phyloP scores from a whole-genome alignment of 2,888 invertebrate species.

The Hirtodrosophila trivittata region DNA sequence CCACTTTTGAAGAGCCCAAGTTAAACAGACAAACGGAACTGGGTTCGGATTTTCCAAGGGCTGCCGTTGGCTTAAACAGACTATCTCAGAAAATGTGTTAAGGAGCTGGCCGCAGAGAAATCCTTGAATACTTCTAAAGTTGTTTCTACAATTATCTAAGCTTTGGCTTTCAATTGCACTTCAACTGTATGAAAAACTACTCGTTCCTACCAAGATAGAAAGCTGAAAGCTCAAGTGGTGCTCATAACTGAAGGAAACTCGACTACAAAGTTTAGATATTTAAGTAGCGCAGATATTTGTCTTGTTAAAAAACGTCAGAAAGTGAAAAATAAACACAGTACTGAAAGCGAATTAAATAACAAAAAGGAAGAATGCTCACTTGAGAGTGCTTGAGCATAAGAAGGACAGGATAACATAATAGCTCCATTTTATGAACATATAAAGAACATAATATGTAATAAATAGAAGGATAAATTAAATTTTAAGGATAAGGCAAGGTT shows the following conservation, averaged over 20 bases:
- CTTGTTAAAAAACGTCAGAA: too few species aligned
- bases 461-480: slow-evolving; percentile 2
- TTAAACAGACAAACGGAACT: slow-evolving; percentile 17
- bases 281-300: slow-evolving; percentile 8
- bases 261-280: slow-evolving; percentile 1
- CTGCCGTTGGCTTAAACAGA: too few species aligned
- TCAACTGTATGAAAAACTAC: slow-evolving; percentile 36
- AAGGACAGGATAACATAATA: too few species aligned
- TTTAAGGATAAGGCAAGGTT: too few species aligned
- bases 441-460: too few species aligned
- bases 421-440: too few species aligned
- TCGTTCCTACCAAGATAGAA: background rate
- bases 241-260: background rate
- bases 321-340: slow-evolving; percentile 6
- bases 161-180: slow-evolving; percentile 49
- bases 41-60: too few species aligned
- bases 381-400: too few species aligned
- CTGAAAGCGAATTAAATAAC: too few species aligned
- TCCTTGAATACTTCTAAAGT: slow-evolving; percentile 31
- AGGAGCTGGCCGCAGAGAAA: too few species aligned
- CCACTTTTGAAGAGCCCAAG: slow-evolving; percentile 3
- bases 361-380: too few species aligned
- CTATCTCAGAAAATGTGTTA: too few species aligned
- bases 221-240: slow-evolving; percentile 10
- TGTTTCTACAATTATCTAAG: slow-evolving; percentile 23